Conservation (phyloP, 2,888 invertebrate genomes). For the Halocaridina rubra region DNA sequence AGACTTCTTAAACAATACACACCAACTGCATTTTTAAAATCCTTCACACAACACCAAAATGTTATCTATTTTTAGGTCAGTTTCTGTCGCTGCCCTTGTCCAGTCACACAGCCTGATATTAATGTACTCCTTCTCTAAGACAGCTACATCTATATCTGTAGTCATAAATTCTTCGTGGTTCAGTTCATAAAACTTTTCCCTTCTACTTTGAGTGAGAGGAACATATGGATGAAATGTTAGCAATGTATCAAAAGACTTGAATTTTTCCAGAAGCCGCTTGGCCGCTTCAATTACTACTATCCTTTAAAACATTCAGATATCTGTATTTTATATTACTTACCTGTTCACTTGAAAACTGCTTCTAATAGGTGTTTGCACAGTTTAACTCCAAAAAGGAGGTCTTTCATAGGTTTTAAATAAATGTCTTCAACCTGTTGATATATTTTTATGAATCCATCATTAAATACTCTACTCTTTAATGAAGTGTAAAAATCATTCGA, state of each 20-base stretch:
- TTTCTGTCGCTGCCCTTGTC: too few relatives aligned
- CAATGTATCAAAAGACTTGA: not conserved
- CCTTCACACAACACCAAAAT: too few relatives aligned
- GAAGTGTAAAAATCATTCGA: not conserved
- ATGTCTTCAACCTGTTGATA: not conserved
- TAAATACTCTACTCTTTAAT: slow-evolving; percentile 7
- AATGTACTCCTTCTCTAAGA: not conserved
- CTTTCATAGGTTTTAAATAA: not conserved
- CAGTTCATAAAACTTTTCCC: not conserved
- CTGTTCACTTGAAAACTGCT: too few relatives aligned
- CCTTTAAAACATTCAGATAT: not conserved
- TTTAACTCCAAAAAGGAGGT: too few relatives aligned
- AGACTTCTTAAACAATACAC: not conserved
- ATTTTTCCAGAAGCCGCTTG: not conserved
- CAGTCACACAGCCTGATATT: not conserved
- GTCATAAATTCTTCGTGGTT: not conserved
- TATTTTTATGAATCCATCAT: not conserved
- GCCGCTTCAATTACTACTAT: too few relatives aligned
- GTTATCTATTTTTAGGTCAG: too few relatives aligned
- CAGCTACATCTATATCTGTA: not conserved
- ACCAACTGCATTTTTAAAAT: too few relatives aligned
- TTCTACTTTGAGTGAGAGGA: too few relatives aligned
- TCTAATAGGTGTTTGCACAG: too few relatives aligned
- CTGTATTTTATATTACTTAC: too few relatives aligned
- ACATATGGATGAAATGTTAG: not conserved